These are phyloP conservation scores for Psephotus haematonotus DNA, from an alignment of 2,113 vertebrate species.

Conservation along the genomic window DNA sequence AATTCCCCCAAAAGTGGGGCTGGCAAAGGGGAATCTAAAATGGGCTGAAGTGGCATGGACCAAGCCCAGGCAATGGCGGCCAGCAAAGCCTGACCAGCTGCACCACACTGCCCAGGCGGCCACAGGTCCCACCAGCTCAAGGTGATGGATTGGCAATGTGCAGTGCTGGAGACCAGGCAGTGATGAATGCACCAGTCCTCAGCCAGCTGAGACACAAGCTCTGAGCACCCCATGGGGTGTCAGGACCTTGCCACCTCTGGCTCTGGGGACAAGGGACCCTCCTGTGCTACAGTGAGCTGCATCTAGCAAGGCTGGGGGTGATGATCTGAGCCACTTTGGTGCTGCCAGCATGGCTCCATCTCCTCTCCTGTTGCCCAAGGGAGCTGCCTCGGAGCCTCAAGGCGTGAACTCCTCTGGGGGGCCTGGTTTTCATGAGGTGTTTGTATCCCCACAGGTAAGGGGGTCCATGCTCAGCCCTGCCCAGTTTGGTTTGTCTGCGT, in stretches of 20 bases:
- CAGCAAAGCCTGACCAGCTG: neutral
- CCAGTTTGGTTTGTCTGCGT: neutral
- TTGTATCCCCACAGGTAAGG: neutral
- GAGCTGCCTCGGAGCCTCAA: neutral
- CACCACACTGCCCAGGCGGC: neutral
- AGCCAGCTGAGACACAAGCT: neutral
- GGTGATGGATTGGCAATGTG: fast-evolving
- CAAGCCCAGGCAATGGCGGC: neutral
- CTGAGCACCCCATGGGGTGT: neutral
- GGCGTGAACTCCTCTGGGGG: neutral
- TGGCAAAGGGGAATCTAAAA: neutral
- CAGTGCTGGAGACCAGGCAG: neutral
- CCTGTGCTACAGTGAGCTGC: neutral
- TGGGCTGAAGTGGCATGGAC: neutral
- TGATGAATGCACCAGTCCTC: neutral
- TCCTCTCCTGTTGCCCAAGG: neutral
- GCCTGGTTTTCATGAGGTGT: neutral
- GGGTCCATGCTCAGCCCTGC: neutral
- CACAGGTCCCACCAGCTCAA: neutral
- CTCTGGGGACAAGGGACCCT: neutral
- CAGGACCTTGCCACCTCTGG: neutral
- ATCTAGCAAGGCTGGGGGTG: neutral
- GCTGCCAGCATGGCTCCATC: neutral
- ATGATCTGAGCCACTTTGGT: neutral
- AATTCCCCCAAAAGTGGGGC: neutral